Conservation (phyloP, 2,113 vertebrate species). For the Poecile atricapillus region DNA sequence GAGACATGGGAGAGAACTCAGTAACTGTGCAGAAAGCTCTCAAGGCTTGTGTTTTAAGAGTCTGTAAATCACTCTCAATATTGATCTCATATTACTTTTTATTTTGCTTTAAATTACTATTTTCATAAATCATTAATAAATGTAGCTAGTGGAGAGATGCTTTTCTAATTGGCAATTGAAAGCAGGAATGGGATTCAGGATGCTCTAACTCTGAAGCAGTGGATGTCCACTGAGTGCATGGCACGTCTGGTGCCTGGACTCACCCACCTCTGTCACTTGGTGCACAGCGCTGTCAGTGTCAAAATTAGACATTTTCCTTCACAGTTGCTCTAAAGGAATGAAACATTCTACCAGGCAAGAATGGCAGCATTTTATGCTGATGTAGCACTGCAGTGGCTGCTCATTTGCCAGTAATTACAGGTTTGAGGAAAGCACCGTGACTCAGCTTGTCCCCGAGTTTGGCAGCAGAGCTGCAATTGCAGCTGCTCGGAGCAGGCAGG, state of each 20-base stretch:
- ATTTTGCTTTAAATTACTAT: background rate
- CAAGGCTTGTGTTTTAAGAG: background rate
- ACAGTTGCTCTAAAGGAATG: background rate
- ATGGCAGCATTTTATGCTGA: background rate
- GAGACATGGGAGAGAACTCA: background rate
- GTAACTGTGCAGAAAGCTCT: background rate
- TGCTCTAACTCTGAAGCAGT: background rate
- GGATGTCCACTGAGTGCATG: background rate
- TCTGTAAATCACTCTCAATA: background rate
- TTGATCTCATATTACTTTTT: background rate
- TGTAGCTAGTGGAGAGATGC: background rate
- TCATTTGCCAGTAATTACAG: background rate
- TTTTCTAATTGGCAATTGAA: background rate
- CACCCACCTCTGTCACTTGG: background rate
- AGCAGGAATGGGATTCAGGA: background rate
- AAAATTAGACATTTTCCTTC: background rate
- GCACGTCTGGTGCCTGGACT: fast-evolving
- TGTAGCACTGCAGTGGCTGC: background rate
- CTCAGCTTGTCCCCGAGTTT: background rate
- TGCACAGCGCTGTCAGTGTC: background rate
- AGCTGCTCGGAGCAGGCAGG: background rate
- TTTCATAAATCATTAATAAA: background rate
- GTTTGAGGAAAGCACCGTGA: background rate
- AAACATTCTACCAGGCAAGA: background rate
- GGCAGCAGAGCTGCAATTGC: background rate